Conservation (phyloP, 2,888 invertebrate genomes). For the Drosophila neoperkinsi region DNA sequence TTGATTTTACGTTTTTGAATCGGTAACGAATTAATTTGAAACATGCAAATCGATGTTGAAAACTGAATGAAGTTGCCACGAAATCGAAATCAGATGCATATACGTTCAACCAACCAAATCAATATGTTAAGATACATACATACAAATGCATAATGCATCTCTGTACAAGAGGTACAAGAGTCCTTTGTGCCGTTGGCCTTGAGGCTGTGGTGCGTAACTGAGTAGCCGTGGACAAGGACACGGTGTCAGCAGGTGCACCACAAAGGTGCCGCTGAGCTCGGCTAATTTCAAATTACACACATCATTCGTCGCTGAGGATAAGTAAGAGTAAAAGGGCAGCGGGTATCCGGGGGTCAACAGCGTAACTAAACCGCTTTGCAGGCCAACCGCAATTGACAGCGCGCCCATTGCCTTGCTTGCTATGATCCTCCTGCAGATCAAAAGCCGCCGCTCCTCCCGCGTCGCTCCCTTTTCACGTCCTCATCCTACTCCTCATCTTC, state of each 20-base stretch:
- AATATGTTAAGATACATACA: constrained; percentile 9
- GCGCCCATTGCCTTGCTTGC: constrained; percentile 45
- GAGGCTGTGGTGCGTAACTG: constrained; percentile 70
- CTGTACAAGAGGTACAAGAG: background rate
- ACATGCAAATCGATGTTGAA: constrained; percentile 61
- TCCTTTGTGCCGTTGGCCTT: constrained; percentile 33
- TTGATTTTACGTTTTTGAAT: constrained; percentile 55
- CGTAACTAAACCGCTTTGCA: constrained; percentile 66
- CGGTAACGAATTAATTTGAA: constrained; percentile 67
- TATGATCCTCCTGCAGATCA: constrained; percentile 70
- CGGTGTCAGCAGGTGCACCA: constrained; percentile 70
- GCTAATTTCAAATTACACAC: constrained; percentile 82
- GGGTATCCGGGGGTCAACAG: constrained; percentile 36
- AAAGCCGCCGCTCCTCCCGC: constrained; percentile 60
- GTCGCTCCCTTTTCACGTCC: constrained; percentile 17
- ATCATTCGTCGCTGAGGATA: constrained; percentile 73
- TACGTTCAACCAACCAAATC: constrained; percentile 29
- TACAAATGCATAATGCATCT: constrained; percentile 9
- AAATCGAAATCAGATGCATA: constrained; percentile 22
- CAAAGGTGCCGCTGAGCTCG: constrained; percentile 78
- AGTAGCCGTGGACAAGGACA: constrained; percentile 70
- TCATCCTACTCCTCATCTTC: background rate
- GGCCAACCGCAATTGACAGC: constrained; percentile 77
- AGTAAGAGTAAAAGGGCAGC: constrained; percentile 22
- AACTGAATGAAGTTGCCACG: constrained; percentile 63